Conservation (phyloP, 2,113 vertebrate species). For the Crotalus horridus region DNA sequence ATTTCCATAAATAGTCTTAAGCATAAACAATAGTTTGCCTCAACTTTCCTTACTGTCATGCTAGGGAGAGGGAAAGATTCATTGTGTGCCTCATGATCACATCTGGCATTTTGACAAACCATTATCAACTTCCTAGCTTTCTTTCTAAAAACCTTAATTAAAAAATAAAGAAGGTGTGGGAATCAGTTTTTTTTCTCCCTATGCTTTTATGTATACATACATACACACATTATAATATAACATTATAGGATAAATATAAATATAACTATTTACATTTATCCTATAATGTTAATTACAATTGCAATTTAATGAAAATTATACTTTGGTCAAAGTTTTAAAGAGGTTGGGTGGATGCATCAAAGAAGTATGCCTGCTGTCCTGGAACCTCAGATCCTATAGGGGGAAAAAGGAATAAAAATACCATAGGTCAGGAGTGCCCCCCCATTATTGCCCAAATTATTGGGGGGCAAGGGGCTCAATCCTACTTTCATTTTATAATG, state of each 20-base stretch:
- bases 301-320: background rate
- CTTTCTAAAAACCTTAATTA: background rate
- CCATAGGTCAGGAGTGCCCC: background rate
- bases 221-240: too few relatives aligned
- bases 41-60: background rate
- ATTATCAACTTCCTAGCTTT: background rate
- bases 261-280: background rate
- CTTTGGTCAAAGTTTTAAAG: background rate
- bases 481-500: background rate
- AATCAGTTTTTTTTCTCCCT: background rate
- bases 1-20: background rate
- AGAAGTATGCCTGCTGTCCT: background rate
- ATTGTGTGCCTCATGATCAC: background rate
- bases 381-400: background rate
- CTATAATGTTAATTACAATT: background rate
- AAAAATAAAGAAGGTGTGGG: background rate
- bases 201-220: background rate
- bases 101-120: background rate
- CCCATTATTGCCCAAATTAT: background rate
- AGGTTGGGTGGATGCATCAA: background rate
- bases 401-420: background rate
- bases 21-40: background rate
- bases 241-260: too few relatives aligned
- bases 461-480: background rate
- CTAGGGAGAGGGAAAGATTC: background rate